Percentiles rank a stretch among this genome's conserved stretches.
phyloP scores from a whole-genome alignment of 2,888 invertebrate species.

The Lasioglossum marginatum region DNA sequence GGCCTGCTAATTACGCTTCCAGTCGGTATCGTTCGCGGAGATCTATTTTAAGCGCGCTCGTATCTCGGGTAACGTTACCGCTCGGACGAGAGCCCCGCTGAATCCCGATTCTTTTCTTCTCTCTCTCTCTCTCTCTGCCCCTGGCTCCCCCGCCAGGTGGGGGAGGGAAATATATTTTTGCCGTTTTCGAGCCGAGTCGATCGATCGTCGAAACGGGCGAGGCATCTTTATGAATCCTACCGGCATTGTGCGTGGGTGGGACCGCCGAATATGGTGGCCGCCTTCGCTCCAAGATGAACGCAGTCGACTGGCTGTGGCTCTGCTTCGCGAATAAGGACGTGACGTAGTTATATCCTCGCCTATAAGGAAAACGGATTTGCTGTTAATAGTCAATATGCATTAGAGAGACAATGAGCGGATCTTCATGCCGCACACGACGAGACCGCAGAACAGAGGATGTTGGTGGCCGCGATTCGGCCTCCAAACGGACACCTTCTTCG shows the following conservation, averaged over 20 bases:
- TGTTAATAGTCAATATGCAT: conserved; percentile 78
- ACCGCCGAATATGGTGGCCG: conserved; percentile 79
- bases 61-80: conserved; percentile 54
- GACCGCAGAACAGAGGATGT: conserved; percentile 50
- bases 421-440: conserved; percentile 68
- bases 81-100: conserved; percentile 44
- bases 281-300: conserved; percentile 72
- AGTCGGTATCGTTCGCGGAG: conserved; percentile 35
- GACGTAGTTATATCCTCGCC: conserved; percentile 71
- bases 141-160: neutral
- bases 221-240: conserved; percentile 75
- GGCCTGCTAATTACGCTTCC: conserved; percentile 53
- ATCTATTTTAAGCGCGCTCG: conserved; percentile 51
- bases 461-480: conserved; percentile 26
- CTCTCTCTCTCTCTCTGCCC: neutral
- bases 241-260: conserved; percentile 79
- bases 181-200: conserved; percentile 20
- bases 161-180: conserved; percentile 31
- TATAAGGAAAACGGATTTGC: conserved; percentile 76
- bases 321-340: conserved; percentile 75
- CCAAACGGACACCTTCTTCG: conserved; percentile 39
- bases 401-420: conserved; percentile 75
- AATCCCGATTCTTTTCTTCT: conserved; percentile 30
- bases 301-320: conserved; percentile 61
- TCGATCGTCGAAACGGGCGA: conserved; percentile 52